Percentiles rank a stretch among this genome's conserved stretches.
phyloP scores from a whole-genome alignment of 1,140 invertebrate species.

The Episyrphus balteatus region DNA sequence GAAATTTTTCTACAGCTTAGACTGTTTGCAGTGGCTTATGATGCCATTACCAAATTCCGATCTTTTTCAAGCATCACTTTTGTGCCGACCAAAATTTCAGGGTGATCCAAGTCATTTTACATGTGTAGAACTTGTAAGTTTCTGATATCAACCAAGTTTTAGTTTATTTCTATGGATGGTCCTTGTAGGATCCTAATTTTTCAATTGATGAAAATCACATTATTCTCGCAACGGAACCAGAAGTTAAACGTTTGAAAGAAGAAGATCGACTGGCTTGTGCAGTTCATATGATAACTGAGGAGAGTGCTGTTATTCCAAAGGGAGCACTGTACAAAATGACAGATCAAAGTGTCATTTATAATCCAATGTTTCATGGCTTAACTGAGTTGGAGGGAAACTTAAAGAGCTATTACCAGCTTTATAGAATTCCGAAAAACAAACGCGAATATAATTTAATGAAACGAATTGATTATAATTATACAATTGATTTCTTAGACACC shows the following conservation, averaged over 20 bases:
- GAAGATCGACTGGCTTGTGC: constrained; percentile 60
- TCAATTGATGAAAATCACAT: constrained; percentile 38
- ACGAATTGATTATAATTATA: constrained; percentile 62
- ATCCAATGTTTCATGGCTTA: constrained; percentile 54
- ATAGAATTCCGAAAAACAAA: constrained; percentile 49
- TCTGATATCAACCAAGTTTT: background rate
- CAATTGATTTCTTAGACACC: constrained; percentile 64
- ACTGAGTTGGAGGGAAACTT: constrained; percentile 45
- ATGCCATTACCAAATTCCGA: constrained; percentile 48
- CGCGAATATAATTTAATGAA: constrained; percentile 61
- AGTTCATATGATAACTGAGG: constrained; percentile 54
- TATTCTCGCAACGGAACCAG: constrained; percentile 36
- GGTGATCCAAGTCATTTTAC: constrained; percentile 45
- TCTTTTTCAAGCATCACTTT: constrained; percentile 45
- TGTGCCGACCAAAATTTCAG: constrained; percentile 41
- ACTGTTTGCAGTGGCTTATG: constrained; percentile 56
- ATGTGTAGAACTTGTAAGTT: constrained; percentile 35
- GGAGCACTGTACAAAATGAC: constrained; percentile 56
- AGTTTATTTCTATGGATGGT: background rate
- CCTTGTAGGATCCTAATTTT: constrained; percentile 29
- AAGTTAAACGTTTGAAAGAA: constrained; percentile 52
- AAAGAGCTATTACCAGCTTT: constrained; percentile 56
- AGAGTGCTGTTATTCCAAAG: constrained; percentile 56
- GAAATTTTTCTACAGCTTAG: constrained; percentile 58
- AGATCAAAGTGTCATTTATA: constrained; percentile 52